A percentile compares a stretch with the other conserved stretches of the same genome.
Evolutionary conservation across 2,797 vertebrate species (phyloP).

Genomic region (Apogon talboti): DNA sequence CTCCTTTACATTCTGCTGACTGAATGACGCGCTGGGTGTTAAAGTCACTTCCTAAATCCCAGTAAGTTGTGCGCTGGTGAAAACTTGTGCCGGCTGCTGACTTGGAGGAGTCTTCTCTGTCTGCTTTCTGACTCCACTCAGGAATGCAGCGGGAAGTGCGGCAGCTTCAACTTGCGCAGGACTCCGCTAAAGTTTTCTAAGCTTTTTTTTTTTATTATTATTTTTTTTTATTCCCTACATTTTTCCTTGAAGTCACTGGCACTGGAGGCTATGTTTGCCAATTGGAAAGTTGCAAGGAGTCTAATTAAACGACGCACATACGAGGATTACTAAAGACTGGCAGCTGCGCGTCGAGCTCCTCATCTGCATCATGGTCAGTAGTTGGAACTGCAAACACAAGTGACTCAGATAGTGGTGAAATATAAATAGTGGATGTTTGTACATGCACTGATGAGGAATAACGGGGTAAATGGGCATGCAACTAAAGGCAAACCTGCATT

Average conservation of each 20-base stretch:
- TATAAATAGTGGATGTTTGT: background rate
- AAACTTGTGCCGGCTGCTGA: conserved; percentile 67
- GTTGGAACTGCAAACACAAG: conserved; percentile 7
- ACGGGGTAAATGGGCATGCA: background rate
- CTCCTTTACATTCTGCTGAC: too few species aligned
- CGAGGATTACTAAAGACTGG: conserved; percentile 48
- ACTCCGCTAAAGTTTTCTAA: conserved; percentile 41
- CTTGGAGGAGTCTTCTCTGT: conserved; percentile 63
- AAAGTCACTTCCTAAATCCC: too few species aligned
- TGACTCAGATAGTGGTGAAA: background rate
- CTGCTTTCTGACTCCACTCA: conserved; percentile 47
- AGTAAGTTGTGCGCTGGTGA: conserved; percentile 51
- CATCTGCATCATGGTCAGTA: conserved; percentile 82
- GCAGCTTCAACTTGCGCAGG: conserved; percentile 32
- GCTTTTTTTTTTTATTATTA: background rate
- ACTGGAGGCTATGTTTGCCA: conserved; percentile 31
- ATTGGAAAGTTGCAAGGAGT: conserved; percentile 23
- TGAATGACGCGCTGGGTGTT: too few species aligned
- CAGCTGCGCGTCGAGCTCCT: conserved; percentile 35
- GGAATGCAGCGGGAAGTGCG: conserved; percentile 63
- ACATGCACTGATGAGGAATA: background rate
- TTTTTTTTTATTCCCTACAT: background rate
- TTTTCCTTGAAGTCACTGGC: too few species aligned
- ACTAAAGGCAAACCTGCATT: background rate
- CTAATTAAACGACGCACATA: conserved; percentile 32